Conservation (phyloP, 2,113 vertebrate genomes). For the Prochilodus magdalenae region DNA sequence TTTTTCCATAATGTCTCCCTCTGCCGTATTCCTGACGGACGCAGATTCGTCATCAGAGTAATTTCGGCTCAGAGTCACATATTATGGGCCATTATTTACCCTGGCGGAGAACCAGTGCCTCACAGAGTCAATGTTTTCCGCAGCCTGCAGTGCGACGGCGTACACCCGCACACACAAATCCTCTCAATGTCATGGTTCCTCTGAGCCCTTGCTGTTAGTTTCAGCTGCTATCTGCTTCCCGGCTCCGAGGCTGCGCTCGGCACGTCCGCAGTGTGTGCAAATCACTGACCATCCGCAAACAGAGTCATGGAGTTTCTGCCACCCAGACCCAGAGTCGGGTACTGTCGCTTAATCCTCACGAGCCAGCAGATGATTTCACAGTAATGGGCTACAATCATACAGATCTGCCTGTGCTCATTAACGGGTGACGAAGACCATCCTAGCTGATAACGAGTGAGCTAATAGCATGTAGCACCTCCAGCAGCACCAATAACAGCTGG, state of each 20-base stretch:
- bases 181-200: neutral
- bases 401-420: neutral
- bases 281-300: neutral
- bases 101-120: constrained; percentile 42
- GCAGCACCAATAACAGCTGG: too few species aligned
- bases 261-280: neutral
- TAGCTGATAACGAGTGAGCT: too few species aligned
- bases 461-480: too few species aligned
- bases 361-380: neutral
- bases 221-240: neutral
- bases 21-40: constrained; percentile 36
- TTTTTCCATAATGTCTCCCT: neutral
- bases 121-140: constrained; percentile 29
- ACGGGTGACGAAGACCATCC: neutral
- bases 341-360: neutral
- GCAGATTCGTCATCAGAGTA: constrained; percentile 43
- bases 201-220: neutral
- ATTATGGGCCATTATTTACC: constrained; percentile 56
- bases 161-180: neutral
- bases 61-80: constrained; percentile 38
- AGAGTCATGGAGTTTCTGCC: too few species aligned
- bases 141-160: neutral
- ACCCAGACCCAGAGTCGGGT: neutral
- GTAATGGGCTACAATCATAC: neutral
- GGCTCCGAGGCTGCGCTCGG: too few species aligned